Conservation (phyloP, 2,888 invertebrate species). For the Dryobota labecula region DNA sequence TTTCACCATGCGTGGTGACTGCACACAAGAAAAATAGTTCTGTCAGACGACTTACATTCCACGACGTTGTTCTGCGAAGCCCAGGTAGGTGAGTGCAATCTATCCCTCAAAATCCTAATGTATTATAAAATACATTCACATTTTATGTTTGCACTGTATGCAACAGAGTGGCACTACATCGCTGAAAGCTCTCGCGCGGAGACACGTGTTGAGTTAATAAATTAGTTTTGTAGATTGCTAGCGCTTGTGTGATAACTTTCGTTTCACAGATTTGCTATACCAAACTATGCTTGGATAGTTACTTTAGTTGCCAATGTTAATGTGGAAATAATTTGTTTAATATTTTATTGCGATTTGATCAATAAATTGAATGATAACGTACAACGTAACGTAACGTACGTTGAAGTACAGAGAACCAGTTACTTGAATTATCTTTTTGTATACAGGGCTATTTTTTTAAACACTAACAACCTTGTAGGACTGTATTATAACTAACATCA, state of each 20-base stretch:
- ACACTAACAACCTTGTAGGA: no score
- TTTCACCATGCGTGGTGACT: not conserved
- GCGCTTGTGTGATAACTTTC: slow-evolving; percentile 12
- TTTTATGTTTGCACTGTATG: slow-evolving; percentile 30
- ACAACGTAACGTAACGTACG: no score
- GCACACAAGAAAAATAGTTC: not conserved
- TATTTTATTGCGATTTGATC: no score
- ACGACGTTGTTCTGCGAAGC: not conserved
- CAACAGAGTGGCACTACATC: slow-evolving; percentile 26
- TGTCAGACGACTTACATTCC: not conserved
- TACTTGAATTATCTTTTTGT: no score
- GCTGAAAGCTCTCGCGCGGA: slow-evolving; percentile 28
- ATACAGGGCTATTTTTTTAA: no score
- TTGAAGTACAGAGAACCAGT: no score
- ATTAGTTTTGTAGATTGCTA: slow-evolving; percentile 32
- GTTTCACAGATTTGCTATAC: not conserved
- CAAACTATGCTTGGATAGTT: not conserved
- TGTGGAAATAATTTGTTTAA: no score
- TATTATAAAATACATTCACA: slow-evolving; percentile 40
- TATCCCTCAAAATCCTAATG: slow-evolving; percentile 17
- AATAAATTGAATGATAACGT: no score
- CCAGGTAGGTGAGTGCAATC: slow-evolving; percentile 30
- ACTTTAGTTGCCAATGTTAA: not conserved
- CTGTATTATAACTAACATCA: no score
- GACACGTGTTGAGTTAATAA: slow-evolving; percentile 51